Conservation (phyloP, 2,113 vertebrate genomes). For the Chauna torquata region DNA sequence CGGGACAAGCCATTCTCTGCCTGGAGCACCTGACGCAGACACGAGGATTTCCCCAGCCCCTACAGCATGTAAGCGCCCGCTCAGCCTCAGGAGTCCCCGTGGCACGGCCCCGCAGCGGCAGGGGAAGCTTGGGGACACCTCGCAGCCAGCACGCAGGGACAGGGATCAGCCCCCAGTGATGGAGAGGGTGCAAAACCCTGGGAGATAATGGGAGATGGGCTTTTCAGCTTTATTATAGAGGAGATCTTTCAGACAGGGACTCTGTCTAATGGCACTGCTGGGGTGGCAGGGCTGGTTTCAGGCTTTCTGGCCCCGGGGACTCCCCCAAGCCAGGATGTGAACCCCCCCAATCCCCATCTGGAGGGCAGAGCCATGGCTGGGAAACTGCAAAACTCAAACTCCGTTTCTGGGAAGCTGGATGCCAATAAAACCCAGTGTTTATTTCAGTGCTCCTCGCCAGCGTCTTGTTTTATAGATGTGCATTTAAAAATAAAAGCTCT, state of each 20-base stretch:
- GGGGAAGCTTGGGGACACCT: not conserved
- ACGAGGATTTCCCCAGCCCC: not conserved
- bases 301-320: not conserved
- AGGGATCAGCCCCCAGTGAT: not conserved
- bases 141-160: fast-evolving
- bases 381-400: not conserved
- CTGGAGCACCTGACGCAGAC: not conserved
- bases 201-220: not conserved
- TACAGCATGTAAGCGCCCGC: not conserved
- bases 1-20: not conserved
- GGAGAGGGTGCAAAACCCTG: not conserved
- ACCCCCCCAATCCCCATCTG: fast-evolving
- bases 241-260: not conserved
- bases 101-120: fast-evolving
- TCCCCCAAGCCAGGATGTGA: not conserved
- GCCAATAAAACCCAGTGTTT: slow-evolving; percentile 3
- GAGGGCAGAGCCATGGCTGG: not conserved
- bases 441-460: not conserved
- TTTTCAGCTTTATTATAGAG: not conserved
- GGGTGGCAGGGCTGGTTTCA: not conserved
- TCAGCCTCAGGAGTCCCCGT: not conserved
- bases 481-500: slow-evolving; percentile 21
- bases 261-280: not conserved
- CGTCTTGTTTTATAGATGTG: fast-evolving
- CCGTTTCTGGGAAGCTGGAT: not conserved